Evolutionary conservation across 2,113 vertebrate species (phyloP).

Genomic region (Grammomys dolichurus): DNA sequence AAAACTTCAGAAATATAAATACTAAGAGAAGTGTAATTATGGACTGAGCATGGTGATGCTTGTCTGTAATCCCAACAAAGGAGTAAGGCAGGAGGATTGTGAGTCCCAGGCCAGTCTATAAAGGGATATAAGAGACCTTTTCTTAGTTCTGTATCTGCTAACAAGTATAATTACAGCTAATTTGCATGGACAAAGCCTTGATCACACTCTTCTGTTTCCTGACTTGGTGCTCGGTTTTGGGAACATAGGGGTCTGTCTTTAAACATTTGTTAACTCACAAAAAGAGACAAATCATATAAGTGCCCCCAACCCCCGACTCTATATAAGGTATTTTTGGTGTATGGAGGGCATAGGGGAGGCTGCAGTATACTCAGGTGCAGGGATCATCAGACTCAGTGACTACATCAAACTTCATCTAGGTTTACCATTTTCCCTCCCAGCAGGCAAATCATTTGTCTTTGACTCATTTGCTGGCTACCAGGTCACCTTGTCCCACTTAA

Average conservation of each 20-base stretch:
- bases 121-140: not conserved
- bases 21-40: not conserved
- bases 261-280: not conserved
- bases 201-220: conserved; percentile 11
- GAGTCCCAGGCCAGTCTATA: not conserved
- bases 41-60: not conserved
- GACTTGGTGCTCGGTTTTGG: conserved; percentile 3
- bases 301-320: not conserved
- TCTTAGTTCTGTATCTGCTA: not conserved
- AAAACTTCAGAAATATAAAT: conserved; percentile 4
- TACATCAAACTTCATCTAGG: not conserved
- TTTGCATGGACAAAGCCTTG: conserved; percentile 37
- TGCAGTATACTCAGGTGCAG: not conserved
- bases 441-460: not conserved
- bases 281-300: not conserved
- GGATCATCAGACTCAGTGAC: not conserved
- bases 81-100: not conserved
- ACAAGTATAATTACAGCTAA: conserved; percentile 7
- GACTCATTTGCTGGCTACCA: not conserved
- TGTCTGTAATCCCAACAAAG: not conserved
- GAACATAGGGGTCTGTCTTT: not conserved
- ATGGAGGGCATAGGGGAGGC: not conserved
- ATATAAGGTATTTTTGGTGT: not conserved
- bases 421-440: not conserved
- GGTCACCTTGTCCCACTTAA: not conserved